phyloP scores from a whole-genome alignment of 2,888 invertebrate genomes.

The Hypsopygia costalis region DNA sequence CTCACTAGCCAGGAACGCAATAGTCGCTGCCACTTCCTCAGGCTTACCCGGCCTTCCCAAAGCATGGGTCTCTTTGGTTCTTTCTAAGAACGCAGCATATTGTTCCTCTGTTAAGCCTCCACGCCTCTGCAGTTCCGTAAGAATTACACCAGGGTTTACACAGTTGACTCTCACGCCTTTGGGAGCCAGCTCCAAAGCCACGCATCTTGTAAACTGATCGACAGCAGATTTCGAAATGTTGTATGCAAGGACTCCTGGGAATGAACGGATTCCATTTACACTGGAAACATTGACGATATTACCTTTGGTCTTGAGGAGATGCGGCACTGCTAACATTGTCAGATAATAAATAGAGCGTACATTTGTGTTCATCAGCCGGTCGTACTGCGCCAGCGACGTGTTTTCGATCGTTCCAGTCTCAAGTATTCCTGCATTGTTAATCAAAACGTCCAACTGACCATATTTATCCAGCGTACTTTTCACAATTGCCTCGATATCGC shows the following conservation, averaged over 20 bases:
- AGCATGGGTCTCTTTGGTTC: slow-evolving; percentile 93
- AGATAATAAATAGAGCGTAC: slow-evolving; percentile 90
- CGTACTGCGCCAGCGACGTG: slow-evolving; percentile 92
- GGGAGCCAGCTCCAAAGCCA: slow-evolving; percentile 91
- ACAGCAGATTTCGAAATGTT: slow-evolving; percentile 96
- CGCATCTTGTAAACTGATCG: slow-evolving; percentile 96
- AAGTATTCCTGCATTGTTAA: slow-evolving; percentile 95
- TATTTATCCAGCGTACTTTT: slow-evolving; percentile 87
- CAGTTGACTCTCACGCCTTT: slow-evolving; percentile 94
- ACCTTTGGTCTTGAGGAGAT: slow-evolving; percentile 91
- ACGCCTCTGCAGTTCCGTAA: slow-evolving; percentile 92
- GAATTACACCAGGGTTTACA: slow-evolving; percentile 95
- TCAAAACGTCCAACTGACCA: slow-evolving; percentile 89
- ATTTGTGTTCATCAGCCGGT: slow-evolving; percentile 94
- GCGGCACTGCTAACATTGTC: slow-evolving; percentile 93
- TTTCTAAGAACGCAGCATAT: slow-evolving; percentile 91
- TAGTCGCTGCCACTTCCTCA: slow-evolving; percentile 93
- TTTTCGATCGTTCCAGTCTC: slow-evolving; percentile 92
- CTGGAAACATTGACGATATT: slow-evolving; percentile 97
- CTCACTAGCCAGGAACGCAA: slow-evolving; percentile 95
- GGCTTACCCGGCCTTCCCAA: slow-evolving; percentile 92
- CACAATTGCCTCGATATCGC: slow-evolving; percentile 86
- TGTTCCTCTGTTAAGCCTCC: slow-evolving; percentile 92
- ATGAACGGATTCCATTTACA: slow-evolving; percentile 94
- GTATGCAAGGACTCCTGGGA: slow-evolving; percentile 94